These are phyloP conservation scores for Exaiptasia diaphana DNA, from an alignment of 64 coral and sea anemone genomes.

Conservation along the genomic window DNA sequence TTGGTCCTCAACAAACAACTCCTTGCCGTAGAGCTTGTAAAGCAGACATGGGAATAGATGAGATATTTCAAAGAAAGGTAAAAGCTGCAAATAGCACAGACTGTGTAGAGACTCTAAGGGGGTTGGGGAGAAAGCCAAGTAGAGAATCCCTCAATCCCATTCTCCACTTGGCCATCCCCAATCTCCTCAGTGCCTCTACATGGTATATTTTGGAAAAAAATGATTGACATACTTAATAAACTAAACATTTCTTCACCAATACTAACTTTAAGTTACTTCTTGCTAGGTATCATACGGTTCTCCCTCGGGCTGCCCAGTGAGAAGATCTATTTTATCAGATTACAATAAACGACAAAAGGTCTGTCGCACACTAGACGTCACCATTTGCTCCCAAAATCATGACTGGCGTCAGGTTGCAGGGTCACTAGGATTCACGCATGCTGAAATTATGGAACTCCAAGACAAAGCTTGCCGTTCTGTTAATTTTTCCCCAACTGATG, in stretches of 20 bases:
- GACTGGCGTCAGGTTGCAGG: constrained; percentile 61
- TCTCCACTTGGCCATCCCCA: too few relatives aligned
- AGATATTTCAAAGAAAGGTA: constrained; percentile 39
- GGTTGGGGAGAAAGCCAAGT: too few relatives aligned
- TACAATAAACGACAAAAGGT: constrained; percentile 4
- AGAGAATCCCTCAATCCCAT: too few relatives aligned
- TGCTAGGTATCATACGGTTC: too few relatives aligned
- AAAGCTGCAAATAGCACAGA: too few relatives aligned
- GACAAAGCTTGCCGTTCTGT: not conserved
- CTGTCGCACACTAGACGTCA: constrained; percentile 26
- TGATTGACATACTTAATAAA: too few relatives aligned
- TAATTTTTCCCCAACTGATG: constrained; percentile 59
- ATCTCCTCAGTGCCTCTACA: too few relatives aligned
- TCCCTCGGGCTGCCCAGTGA: too few relatives aligned
- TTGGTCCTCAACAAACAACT: constrained; percentile 19
- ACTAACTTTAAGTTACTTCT: too few relatives aligned
- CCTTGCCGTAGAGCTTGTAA: not conserved
- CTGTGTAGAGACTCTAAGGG: too few relatives aligned
- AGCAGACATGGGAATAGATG: constrained; percentile 27
- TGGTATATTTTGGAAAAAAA: too few relatives aligned
- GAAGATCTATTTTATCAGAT: not conserved
- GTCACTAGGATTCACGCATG: not conserved
- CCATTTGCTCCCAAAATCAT: not conserved
- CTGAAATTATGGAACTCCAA: constrained; percentile 33
- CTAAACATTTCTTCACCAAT: too few relatives aligned